A percentile compares a stretch with the other conserved stretches of the same genome.
Conservation (phyloP, 2,888 invertebrate genomes). For the Chymomyza amoena region DNA sequence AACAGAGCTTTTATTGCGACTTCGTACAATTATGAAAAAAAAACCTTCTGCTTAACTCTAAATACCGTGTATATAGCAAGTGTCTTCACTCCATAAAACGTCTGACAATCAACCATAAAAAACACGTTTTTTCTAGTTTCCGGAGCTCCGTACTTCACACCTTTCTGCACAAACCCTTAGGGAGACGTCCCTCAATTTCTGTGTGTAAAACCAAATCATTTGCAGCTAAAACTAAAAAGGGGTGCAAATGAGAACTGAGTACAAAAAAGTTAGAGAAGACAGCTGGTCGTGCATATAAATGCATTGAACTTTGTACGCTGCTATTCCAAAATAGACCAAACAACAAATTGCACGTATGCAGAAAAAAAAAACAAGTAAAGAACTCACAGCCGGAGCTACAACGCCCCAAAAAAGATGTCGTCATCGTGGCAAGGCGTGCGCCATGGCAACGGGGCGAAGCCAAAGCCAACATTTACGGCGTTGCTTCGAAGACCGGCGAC, state of each 20-base stretch:
- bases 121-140: background rate
- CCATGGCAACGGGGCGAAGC: conserved; percentile 31
- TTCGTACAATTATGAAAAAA: too few relatives aligned
- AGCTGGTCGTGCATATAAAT: background rate
- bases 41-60: too few relatives aligned
- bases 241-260: background rate
- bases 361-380: conserved; percentile 4
- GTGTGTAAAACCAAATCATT: background rate
- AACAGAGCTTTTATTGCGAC: too few relatives aligned
- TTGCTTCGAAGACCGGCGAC: conserved; percentile 18
- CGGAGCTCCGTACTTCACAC: background rate
- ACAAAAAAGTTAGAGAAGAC: background rate
- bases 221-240: background rate
- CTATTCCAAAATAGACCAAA: conserved; percentile 21
- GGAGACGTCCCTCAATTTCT: background rate
- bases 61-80: too few relatives aligned
- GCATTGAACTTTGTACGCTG: conserved; percentile 64
- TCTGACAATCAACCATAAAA: too few relatives aligned
- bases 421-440: conserved; percentile 47
- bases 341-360: conserved; percentile 37
- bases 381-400: conserved; percentile 5
- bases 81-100: too few relatives aligned
- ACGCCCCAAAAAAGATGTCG: conserved; percentile 67
- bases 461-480: conserved; percentile 45
- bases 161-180: background rate